Evolutionary conservation across 2,797 vertebrate species (phyloP), one percentile per base, ranked within the genome.

Genomic region (Lepus townsendii): DNA sequence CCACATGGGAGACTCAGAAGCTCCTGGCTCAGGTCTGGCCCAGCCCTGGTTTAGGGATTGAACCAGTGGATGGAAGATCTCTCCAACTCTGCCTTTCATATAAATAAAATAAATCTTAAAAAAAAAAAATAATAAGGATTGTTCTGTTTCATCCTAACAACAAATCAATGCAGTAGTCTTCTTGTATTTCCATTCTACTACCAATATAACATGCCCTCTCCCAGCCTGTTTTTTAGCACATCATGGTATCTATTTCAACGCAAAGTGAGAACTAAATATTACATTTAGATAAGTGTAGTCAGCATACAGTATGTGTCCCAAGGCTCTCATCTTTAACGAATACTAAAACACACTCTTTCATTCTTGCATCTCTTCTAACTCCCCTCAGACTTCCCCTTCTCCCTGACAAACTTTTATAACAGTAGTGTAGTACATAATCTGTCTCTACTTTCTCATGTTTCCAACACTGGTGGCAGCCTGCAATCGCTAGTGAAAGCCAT

Each of bases 191-290:
- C 86, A 82, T 20, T 88, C 95, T 60, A 73, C 35, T 38, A 84
- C 17, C 57, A 73, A 50, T 42, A 24, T 54, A 92, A 75, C n/a
- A 57, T 76, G 84, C 76, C 16, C 14, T 93, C 32, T 77, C 38
- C 35, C 30, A 93, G 38, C 26, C 71, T 93, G 52, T 63, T 86
- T 75, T 71, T 69, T 32, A 57, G 82, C 32, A 83, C 86, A 75
- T 82, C 20, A 79, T 9, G 17, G 0, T 63, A 16, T 69, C 62
- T 95, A 84, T 9, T 72, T 69, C 30, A 87, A 32, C 1, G 20
- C 27, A 75, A 38, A 5, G 16, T 42, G 8, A 93, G 62, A 93
- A 76, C 42, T 80, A 50, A 85, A 32, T 38, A 65, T 52, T 8
- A 68, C 5, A 9, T 16, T 62, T 19, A 80, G 24, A 76, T 30